Evolutionary conservation across 2,797 vertebrate species (phyloP), one percentile per base, ranked within the genome.

Genomic region (Channa striata): DNA sequence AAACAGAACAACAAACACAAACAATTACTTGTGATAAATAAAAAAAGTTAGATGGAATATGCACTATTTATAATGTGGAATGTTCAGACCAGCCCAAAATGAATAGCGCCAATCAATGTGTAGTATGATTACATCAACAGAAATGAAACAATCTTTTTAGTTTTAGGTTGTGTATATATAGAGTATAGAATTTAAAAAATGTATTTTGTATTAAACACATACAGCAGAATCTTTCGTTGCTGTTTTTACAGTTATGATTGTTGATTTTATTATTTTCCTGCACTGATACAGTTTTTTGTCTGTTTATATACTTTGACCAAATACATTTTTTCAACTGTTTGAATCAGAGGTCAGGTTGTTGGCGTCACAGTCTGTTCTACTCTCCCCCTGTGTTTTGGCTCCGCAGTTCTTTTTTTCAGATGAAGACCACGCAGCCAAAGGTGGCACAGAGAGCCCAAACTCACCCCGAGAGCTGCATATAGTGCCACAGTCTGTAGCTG

Each of bases 321-420:
- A 30, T 30, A 30, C 6, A 30, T 30, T 0, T 2, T 30, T 30
- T 30, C 6, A 0, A 30, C 25, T 30, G 25, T 30, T 30, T 49
- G 11, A 33, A 36, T 36, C 12, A 16, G 8, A 19, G 9, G 8
- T 13, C 21, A 33, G 14, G n/a, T 49, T 51, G 33, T 25, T 19
- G 2, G 8, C 1, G 16, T 47, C 1, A 11, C 23, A 21, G 12
- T 20, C 17, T 46, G 3, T 54, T 48, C 19, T 47, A 14, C 25
- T 62, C 39, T 57, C 10, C 13, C 5, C 0, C 20, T 72, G 34
- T 56, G 9, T 30, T 0, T 61, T 30, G 30, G 34, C 44, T 66
- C 19, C 37, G 2, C 77, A 95, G 94, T 95, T 95, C 73, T 95
- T 95, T 21, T 39, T 95, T 46, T 94, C 92, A 0, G 92, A 93